Evolutionary conservation across 2,888 invertebrate genomes (phyloP), one percentile per base, ranked within the genome.

Genomic region (Acleris emargana): DNA sequence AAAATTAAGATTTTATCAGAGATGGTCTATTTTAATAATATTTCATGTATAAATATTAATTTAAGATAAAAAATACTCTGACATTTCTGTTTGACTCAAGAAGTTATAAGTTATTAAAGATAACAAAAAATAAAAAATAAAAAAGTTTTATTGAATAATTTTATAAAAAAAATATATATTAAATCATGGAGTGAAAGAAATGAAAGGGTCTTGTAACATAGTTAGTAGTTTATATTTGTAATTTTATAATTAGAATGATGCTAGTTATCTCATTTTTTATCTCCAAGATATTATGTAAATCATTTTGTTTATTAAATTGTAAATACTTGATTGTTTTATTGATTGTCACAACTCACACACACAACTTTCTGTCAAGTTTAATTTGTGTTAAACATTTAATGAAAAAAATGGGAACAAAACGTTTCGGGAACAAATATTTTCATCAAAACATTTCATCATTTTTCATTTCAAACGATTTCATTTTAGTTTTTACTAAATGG

Each of bases 11-110:
- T 84, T 82, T 83, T 85, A 82, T 78, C 71, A 78, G 80, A 82
- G 80, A 84, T 72, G 81, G 81, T 83, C 80, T 87, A 86, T 86
- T 86, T 83, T 86, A 80, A 77, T 86, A 78, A 76, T 80, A 77
- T 74, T 76, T 74, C 76, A 75, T 85, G 82, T 88, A 86, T 75
- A 85, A 84, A 83, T 75, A 69, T 79, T 77, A 76, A 72, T 74
- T 84, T 82, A 78, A 77, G 63, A 72, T 77, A 71, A 38, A 38
- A 78, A 77, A 75, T 32, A 70, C 69, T 73, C 74, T 75, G 80
- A 79, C 80, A 76, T 73, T 77, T 76, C 75, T 70, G 72, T 77
- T 76, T 72, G 50, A 58, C 64, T 62, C 42, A 62, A 58, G 69
- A 71, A 71, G 57, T 67, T 43, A 51, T 61, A 69, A 64, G 9